Evolutionary conservation across 2,888 invertebrate species (phyloP).

Genomic region (Pseudococcus viburni): DNA sequence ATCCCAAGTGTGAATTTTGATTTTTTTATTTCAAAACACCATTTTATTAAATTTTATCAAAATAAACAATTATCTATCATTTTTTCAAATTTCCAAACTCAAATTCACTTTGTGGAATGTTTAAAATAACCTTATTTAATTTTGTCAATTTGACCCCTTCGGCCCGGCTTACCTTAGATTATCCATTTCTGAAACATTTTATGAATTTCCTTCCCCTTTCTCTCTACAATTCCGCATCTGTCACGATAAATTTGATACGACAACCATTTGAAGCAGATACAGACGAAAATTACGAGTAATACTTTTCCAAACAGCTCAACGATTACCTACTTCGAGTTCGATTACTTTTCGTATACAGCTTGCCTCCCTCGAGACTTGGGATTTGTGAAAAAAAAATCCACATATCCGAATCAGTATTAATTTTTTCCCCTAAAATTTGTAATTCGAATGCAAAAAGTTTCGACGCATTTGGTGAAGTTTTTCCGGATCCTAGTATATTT

Average conservation of each 20-base stretch:
- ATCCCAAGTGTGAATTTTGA: no score
- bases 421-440: not conserved
- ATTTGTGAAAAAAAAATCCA: not conserved
- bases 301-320: not conserved
- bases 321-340: not conserved
- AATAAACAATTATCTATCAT: no score
- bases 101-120: no score
- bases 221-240: not conserved
- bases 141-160: no score
- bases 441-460: conserved; percentile 9
- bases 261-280: not conserved
- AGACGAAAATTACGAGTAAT: not conserved
- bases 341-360: not conserved
- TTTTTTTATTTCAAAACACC: no score
- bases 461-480: not conserved
- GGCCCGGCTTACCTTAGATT: no score
- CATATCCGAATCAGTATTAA: not conserved
- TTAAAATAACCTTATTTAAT: no score
- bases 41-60: no score
- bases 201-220: not conserved
- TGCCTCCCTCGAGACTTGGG: not conserved
- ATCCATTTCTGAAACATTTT: not conserved
- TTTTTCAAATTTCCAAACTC: no score
- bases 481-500: not conserved
- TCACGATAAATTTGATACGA: not conserved